Conservation (phyloP, 2,888 invertebrate genomes). For the Lasius fuliginosus region DNA sequence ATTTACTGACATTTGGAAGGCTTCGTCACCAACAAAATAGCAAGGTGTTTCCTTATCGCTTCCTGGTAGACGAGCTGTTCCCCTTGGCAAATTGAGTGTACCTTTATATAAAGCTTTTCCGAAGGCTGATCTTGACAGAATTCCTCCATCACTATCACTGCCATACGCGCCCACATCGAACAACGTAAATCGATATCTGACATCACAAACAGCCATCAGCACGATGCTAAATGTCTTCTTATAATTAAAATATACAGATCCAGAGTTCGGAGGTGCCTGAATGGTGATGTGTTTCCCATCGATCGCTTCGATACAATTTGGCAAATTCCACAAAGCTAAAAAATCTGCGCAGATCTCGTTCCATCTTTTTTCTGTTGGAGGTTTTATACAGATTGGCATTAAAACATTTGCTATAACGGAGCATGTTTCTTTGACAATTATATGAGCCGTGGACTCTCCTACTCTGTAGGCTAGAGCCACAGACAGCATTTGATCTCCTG, state of each 20-base stretch:
- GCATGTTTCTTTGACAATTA: constrained; percentile 38
- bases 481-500: constrained; percentile 40
- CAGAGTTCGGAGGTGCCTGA: constrained; percentile 45
- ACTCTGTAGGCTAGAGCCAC: constrained; percentile 45
- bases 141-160: constrained; percentile 12
- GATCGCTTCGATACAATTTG: neutral
- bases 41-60: neutral
- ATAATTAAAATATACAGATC: constrained; percentile 42
- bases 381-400: constrained; percentile 39
- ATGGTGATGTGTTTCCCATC: constrained; percentile 29
- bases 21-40: constrained; percentile 9
- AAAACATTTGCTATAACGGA: constrained; percentile 37
- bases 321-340: constrained; percentile 23
- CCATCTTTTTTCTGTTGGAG: constrained; percentile 3
- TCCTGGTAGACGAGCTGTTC: constrained; percentile 3
- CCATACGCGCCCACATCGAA: constrained; percentile 4
- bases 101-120: neutral
- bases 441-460: constrained; percentile 45
- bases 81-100: neutral
- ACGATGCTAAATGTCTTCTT: constrained; percentile 47
- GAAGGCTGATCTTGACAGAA: neutral
- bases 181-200: neutral
- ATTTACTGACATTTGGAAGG: neutral
- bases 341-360: constrained; percentile 19
- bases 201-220: constrained; percentile 47